Evolutionary conservation across 2,888 invertebrate species (phyloP).

Genomic region (Agonum fuliginosum): DNA sequence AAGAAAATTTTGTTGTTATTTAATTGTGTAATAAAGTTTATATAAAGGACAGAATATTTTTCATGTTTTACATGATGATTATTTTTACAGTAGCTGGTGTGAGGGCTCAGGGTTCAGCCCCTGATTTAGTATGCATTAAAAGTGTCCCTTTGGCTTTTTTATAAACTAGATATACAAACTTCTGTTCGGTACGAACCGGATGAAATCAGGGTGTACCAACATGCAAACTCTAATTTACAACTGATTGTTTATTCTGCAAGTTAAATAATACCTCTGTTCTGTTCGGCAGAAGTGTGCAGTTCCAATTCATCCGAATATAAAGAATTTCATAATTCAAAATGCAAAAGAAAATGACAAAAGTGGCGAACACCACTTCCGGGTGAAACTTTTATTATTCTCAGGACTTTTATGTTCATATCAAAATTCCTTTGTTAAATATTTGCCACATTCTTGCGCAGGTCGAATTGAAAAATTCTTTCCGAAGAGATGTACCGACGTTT

Average conservation of each 20-base stretch:
- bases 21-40: conserved; percentile 12
- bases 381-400: conserved; percentile 49
- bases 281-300: conserved; percentile 1
- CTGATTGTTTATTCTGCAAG: background rate
- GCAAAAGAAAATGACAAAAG: conserved; percentile 45
- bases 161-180: conserved; percentile 52
- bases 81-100: conserved; percentile 11
- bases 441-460: conserved; percentile 55
- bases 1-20: conserved; percentile 5
- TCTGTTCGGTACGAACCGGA: conserved; percentile 21
- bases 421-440: conserved; percentile 57
- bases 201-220: conserved; percentile 36
- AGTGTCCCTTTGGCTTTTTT: conserved; percentile 63
- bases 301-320: conserved; percentile 16
- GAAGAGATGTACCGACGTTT: conserved; percentile 29
- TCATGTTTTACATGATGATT: conserved; percentile 35
- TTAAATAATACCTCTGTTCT: background rate
- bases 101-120: background rate
- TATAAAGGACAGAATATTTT: background rate
- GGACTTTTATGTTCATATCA: conserved; percentile 54
- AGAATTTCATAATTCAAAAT: conserved; percentile 52
- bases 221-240: background rate
- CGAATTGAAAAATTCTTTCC: conserved; percentile 53
- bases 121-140: conserved; percentile 66
- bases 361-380: conserved; percentile 23